A percentile compares a stretch with the other conserved stretches of the same genome.
Evolutionary conservation across 2,113 vertebrate species (phyloP).

Genomic region (Myodes glareolus): DNA sequence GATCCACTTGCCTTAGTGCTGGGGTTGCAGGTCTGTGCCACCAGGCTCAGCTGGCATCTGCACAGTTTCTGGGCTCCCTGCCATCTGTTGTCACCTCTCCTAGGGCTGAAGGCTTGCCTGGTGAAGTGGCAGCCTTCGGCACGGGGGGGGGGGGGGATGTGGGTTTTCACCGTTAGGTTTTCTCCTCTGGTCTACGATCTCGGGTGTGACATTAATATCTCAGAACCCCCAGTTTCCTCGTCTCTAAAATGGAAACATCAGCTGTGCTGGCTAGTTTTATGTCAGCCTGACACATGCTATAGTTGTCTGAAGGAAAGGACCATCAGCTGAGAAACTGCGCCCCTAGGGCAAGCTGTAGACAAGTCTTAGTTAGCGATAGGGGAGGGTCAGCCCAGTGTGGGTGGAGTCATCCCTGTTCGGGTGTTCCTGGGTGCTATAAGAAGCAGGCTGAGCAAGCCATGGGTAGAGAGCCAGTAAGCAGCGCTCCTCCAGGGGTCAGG

Average conservation of each 20-base stretch:
- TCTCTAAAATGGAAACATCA: constrained; percentile 1
- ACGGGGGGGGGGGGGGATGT: accelerated
- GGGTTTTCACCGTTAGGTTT: not conserved
- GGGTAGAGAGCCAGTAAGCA: not conserved
- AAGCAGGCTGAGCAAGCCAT: not conserved
- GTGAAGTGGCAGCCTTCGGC: not conserved
- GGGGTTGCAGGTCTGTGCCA: too few species aligned
- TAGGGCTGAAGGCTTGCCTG: too few species aligned
- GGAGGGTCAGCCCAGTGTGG: not conserved
- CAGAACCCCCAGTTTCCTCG: not conserved
- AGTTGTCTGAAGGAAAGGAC: not conserved
- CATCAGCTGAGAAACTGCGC: too few species aligned
- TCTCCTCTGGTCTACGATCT: not conserved
- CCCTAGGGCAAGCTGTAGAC: not conserved
- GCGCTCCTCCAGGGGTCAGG: not conserved
- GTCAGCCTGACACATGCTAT: not conserved
- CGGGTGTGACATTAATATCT: not conserved
- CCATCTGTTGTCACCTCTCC: not conserved
- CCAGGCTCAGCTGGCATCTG: not conserved
- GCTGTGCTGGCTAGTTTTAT: not conserved
- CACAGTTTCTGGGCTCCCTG: not conserved
- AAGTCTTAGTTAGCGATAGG: not conserved
- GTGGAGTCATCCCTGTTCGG: not conserved
- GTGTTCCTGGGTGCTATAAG: not conserved
- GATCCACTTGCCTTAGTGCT: not conserved